A percentile compares a stretch with the other conserved stretches of the same genome.
Evolutionary conservation across 2,888 invertebrate species (phyloP).

Genomic region (Ophion slaviceki): DNA sequence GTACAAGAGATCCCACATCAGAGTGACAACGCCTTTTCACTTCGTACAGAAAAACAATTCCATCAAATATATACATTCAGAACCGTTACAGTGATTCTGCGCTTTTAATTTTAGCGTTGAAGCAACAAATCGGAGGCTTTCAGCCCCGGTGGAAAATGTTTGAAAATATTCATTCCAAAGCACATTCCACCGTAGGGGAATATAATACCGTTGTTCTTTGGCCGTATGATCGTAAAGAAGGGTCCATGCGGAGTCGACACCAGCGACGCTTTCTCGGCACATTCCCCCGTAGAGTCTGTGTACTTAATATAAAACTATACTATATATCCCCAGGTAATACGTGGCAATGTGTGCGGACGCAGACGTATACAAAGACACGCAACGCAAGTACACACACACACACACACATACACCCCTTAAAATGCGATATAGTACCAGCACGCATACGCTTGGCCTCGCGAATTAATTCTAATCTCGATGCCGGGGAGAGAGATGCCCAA

Average conservation of each 20-base stretch:
- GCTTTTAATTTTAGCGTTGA: too few relatives aligned
- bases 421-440: conserved; percentile 37
- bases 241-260: conserved; percentile 40
- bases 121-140: too few relatives aligned
- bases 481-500: conserved; percentile 53
- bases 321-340: conserved; percentile 29
- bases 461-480: conserved; percentile 68
- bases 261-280: conserved; percentile 27
- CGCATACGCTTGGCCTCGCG: conserved; percentile 61
- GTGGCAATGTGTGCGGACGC: neutral
- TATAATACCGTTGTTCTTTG: conserved; percentile 43
- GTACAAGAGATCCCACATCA: too few relatives aligned
- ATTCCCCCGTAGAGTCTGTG: conserved; percentile 24
- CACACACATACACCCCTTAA: too few relatives aligned
- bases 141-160: neutral
- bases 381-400: conserved; percentile 23
- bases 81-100: too few relatives aligned
- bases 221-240: conserved; percentile 43
- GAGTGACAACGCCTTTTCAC: too few relatives aligned
- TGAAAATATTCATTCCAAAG: conserved; percentile 41
- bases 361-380: conserved; percentile 20
- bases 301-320: conserved; percentile 52
- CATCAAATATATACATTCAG: too few relatives aligned
- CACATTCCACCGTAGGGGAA: conserved; percentile 21
- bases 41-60: too few relatives aligned